Evolutionary conservation across 53 echinoderm and acorn worm species (phyloP), one percentile per base, ranked within the genome.

Genomic region (Mesocentrotus franciscanus): DNA sequence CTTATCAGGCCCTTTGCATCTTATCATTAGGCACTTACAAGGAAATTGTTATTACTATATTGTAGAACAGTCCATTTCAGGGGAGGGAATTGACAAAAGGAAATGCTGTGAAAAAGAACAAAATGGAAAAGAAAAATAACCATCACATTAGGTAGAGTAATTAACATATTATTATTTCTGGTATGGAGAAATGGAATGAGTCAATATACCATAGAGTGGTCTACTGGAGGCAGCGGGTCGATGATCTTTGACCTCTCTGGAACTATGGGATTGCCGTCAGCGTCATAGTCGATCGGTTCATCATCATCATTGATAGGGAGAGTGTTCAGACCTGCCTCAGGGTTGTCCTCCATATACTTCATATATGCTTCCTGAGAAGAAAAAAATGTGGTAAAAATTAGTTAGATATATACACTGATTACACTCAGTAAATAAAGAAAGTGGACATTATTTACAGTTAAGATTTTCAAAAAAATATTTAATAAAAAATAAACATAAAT

Each of bases 261-360:
- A 95, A 99, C 96, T 79, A 99, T 98, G 60, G 99, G 99, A 96
- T 99, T 98, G 24, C 99, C 99, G 22, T 99, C 99, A 57, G 95
- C 99, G 94, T 99, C 99, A 78, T 99, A 99, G 42, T 99, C 99
- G 18, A 99, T 94, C 61, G 96, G 90, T 42, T 96, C 98, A 10
- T 99, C 99, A 8, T 98, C 99, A 56, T 99, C 99, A 64, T 96
- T 96, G 90, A 97, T 93, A 34, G 97, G 96, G 24, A 94, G 95
- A 60, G 95, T 94, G 89, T 94, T 94, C 58, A 99, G 89, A 33
- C 99, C 99, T 18, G 99, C 99, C 49, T 95, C 98, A 0, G 99
- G 99, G 60, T 99, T 99, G 60, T 99, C 99, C 72, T 97, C 98
- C 99, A 99, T 99, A 90, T 97, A 99, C 85, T 99, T 98, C 96